phyloP scores from a whole-genome alignment of 2,797 vertebrate genomes.

The Enteromius trimaculatus region DNA sequence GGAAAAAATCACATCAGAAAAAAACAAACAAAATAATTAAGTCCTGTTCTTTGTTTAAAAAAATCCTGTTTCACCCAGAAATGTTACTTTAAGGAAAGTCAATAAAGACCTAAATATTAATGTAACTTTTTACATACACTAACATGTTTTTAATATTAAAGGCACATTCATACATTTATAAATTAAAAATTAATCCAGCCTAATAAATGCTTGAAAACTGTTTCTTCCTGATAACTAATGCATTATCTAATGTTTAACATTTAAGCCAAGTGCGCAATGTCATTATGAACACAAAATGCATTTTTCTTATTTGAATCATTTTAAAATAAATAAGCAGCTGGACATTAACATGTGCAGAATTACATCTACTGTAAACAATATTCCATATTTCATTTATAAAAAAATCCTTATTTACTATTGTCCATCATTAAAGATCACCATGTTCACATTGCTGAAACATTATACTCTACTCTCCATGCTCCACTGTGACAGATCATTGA shows the following conservation, averaged over 20 bases:
- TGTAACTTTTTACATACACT: background rate
- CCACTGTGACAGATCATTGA: conserved; percentile 40
- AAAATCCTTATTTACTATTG: conserved; percentile 13
- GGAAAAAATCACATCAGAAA: background rate
- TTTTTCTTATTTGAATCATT: conserved; percentile 23
- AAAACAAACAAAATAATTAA: background rate
- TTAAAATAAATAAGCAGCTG: conserved; percentile 58
- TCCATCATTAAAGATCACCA: conserved; percentile 4
- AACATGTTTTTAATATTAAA: background rate
- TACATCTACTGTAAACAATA: conserved; percentile 52
- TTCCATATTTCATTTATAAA: conserved; percentile 7
- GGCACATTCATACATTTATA: background rate
- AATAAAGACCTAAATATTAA: background rate
- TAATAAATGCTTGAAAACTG: background rate
- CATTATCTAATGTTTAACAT: background rate
- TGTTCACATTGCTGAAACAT: conserved; percentile 13
- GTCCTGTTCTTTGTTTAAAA: background rate
- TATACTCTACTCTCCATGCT: conserved; percentile 22
- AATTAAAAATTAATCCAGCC: background rate
- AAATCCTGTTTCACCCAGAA: background rate
- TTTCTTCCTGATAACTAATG: background rate
- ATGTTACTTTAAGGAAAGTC: background rate
- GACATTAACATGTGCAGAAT: conserved; percentile 50
- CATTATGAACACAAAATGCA: conserved; percentile 35
- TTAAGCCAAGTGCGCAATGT: background rate